Percentiles rank a stretch among this genome's conserved stretches.
These are phyloP conservation scores for Drosophila robusta DNA, from an alignment of 2,888 invertebrate species.

Conservation along the genomic window DNA sequence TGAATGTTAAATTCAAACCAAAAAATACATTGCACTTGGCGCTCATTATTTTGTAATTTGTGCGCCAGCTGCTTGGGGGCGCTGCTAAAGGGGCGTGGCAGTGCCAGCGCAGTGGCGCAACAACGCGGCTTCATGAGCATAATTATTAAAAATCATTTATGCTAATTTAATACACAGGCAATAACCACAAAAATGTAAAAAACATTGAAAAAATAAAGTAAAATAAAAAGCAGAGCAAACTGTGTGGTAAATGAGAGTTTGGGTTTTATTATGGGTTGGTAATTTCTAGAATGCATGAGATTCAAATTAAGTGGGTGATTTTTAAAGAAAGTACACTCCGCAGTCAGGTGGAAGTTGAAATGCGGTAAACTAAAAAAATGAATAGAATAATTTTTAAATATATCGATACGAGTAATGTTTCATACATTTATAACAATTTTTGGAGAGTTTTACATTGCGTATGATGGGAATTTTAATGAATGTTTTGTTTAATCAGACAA, in stretches of 20 bases:
- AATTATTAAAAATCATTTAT: conserved; percentile 81
- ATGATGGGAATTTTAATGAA: no score
- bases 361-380: not conserved
- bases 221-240: conserved; percentile 14
- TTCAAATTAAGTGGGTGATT: conserved; percentile 25
- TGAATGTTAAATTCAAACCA: conserved; percentile 73
- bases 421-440: no score
- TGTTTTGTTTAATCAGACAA: no score
- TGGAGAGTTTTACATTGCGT: no score
- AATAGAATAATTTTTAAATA: not conserved
- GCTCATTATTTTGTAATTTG: conserved; percentile 82
- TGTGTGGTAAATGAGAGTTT: conserved; percentile 17
- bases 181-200: conserved; percentile 69
- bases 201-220: conserved; percentile 8
- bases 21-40: conserved; percentile 77
- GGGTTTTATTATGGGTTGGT: conserved; percentile 3
- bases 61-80: conserved; percentile 65
- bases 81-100: conserved; percentile 33
- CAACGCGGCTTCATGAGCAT: conserved; percentile 61
- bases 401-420: no score
- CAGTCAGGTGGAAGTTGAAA: no score
- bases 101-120: conserved; percentile 27
- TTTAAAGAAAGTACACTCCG: no score
- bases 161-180: conserved; percentile 81
- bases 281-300: conserved; percentile 7